A percentile compares a stretch with the other conserved stretches of the same genome.
These are phyloP conservation scores for Clanis bilineata DNA, from an alignment of 2,888 invertebrate genomes.

Conservation along the genomic window DNA sequence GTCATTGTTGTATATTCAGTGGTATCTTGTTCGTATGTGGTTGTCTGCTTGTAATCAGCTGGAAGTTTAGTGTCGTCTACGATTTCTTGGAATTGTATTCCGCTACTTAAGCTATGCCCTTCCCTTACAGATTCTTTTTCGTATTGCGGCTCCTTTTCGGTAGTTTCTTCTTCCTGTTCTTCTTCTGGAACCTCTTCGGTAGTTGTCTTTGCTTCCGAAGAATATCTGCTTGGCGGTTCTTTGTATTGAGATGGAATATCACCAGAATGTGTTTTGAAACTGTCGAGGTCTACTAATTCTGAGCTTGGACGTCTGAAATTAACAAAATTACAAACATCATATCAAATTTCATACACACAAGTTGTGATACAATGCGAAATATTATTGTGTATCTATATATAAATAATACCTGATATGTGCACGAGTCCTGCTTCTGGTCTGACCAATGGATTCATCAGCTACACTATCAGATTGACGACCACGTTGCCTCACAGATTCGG, in stretches of 20 bases:
- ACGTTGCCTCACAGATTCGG: conserved; percentile 68
- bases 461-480: conserved; percentile 71
- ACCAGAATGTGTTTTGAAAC: conserved; percentile 88
- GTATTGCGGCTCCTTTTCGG: conserved; percentile 53
- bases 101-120: conserved; percentile 66
- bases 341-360: background rate
- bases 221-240: conserved; percentile 70
- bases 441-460: conserved; percentile 73
- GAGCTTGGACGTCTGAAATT: conserved; percentile 86
- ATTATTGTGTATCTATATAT: background rate
- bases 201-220: conserved; percentile 72
- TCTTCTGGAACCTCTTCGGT: conserved; percentile 82
- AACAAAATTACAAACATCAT: conserved; percentile 15
- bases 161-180: conserved; percentile 56
- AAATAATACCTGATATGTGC: conserved; percentile 80
- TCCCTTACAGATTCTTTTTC: conserved; percentile 61
- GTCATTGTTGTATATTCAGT: conserved; percentile 86
- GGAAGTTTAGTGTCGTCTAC: conserved; percentile 70
- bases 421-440: conserved; percentile 80
- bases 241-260: conserved; percentile 80
- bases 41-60: conserved; percentile 66
- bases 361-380: too few relatives aligned
- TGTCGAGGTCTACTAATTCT: conserved; percentile 91
- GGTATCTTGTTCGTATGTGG: conserved; percentile 68
- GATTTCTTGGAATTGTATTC: conserved; percentile 67